These are phyloP conservation scores for Phymorhynchus buccinoides DNA, from an alignment of 1,140 invertebrate species.

Conservation along the genomic window DNA sequence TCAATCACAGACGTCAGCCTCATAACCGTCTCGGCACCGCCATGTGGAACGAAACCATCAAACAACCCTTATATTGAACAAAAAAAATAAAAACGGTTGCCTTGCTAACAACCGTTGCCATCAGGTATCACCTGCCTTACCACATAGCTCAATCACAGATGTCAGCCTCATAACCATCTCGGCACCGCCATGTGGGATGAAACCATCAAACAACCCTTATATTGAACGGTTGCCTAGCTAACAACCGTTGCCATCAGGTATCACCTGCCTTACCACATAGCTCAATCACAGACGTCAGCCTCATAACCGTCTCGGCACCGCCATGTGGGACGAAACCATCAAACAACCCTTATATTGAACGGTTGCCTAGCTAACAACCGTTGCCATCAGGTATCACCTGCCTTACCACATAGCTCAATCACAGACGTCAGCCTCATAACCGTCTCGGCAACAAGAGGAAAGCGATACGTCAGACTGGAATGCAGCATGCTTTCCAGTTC, in stretches of 20 bases:
- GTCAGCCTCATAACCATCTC: conserved; percentile 49
- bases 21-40: conserved; percentile 49
- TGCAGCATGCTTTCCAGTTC: conserved; percentile 23
- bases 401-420: conserved; percentile 24
- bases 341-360: too few species aligned
- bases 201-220: too few species aligned
- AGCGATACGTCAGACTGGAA: background rate
- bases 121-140: background rate
- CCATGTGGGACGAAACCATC: too few species aligned
- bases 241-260: background rate
- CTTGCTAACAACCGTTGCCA: background rate
- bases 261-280: background rate
- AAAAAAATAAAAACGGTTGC: too few species aligned
- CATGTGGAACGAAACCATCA: too few species aligned
- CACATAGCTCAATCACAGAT: conserved; percentile 32
- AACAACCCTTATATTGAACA: too few species aligned
- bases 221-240: too few species aligned
- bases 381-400: background rate
- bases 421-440: conserved; percentile 47
- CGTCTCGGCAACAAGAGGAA: conserved; percentile 51
- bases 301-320: conserved; percentile 50
- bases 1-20: conserved; percentile 43
- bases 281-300: conserved; percentile 41
- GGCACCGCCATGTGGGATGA: too few species aligned
- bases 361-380: background rate